Conservation (phyloP, 1,140 invertebrate species). For the Halictus rubicundus region DNA sequence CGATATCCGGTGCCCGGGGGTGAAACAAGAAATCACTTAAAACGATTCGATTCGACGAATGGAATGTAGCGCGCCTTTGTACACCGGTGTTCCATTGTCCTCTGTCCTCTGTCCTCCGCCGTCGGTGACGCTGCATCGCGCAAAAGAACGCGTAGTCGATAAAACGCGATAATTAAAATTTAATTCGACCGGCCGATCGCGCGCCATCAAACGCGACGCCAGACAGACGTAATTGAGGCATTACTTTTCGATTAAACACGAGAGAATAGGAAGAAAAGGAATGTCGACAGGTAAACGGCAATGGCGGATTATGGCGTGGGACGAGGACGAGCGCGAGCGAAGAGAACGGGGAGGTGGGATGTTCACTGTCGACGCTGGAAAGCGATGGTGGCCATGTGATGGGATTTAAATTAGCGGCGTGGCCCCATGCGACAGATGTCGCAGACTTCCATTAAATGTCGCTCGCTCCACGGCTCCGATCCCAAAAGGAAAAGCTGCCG, state of each 20-base stretch:
- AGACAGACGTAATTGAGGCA: slow-evolving; percentile 68
- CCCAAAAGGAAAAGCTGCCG: slow-evolving; percentile 15
- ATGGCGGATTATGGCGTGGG: not conserved
- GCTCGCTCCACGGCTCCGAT: slow-evolving; percentile 52
- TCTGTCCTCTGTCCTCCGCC: not conserved
- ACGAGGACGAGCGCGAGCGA: not conserved
- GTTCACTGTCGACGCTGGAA: slow-evolving; percentile 28
- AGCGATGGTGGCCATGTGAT: slow-evolving; percentile 65
- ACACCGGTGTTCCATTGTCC: not conserved
- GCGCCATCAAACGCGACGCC: slow-evolving; percentile 37
- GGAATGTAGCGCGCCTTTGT: not conserved
- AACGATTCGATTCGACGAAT: not conserved
- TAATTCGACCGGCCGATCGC: slow-evolving; percentile 56
- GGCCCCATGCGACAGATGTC: slow-evolving; percentile 71
- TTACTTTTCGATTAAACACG: slow-evolving; percentile 75
- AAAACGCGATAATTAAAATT: slow-evolving; percentile 70
- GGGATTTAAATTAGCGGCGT: slow-evolving; percentile 76
- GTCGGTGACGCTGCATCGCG: not conserved
- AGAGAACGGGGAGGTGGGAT: not conserved
- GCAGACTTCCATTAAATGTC: slow-evolving; percentile 77
- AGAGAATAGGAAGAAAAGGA: slow-evolving; percentile 56
- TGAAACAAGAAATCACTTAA: not conserved
- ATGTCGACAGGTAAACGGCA: slow-evolving; percentile 44
- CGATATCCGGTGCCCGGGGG: not conserved
- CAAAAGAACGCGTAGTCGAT: slow-evolving; percentile 43